Evolutionary conservation across 2,113 vertebrate genomes (phyloP).

Genomic region (Grallaria varia): DNA sequence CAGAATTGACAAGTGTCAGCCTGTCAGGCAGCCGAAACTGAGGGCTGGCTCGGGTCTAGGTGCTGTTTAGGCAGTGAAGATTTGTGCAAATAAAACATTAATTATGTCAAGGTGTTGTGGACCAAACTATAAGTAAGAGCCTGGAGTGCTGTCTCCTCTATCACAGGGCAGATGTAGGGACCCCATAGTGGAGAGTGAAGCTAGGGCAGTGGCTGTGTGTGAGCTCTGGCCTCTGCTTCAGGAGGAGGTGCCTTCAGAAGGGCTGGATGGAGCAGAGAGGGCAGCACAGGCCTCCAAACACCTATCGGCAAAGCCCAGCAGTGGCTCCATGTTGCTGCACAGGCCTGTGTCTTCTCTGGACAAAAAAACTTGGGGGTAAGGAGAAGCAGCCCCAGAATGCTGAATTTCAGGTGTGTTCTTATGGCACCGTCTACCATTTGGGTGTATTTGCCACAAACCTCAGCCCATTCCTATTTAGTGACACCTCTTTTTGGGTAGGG

Average conservation of each 20-base stretch:
- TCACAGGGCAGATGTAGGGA: not conserved
- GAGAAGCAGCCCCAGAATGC: not conserved
- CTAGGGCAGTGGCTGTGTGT: not conserved
- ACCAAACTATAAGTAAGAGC: not conserved
- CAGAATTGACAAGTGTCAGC: not conserved
- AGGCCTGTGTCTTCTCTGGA: not conserved
- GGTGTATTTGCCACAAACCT: not conserved
- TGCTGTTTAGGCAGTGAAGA: not conserved
- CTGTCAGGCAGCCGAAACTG: not conserved
- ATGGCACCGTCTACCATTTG: accelerated
- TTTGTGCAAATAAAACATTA: not conserved
- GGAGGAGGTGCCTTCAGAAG: accelerated
- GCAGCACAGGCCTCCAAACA: not conserved
- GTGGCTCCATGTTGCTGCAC: accelerated
- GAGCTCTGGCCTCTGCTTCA: not conserved
- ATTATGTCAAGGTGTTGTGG: not conserved
- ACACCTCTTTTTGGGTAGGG: not conserved
- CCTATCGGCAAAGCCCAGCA: not conserved
- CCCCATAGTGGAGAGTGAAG: accelerated
- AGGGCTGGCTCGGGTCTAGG: not conserved
- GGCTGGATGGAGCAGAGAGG: not conserved
- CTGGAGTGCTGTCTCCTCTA: not conserved
- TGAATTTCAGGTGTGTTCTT: not conserved
- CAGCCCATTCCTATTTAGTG: not conserved
- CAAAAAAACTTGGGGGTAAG: too few relatives aligned